These are phyloP conservation scores for Oscheius onirici DNA, from an alignment of 2,888 invertebrate genomes.

Conservation along the genomic window DNA sequence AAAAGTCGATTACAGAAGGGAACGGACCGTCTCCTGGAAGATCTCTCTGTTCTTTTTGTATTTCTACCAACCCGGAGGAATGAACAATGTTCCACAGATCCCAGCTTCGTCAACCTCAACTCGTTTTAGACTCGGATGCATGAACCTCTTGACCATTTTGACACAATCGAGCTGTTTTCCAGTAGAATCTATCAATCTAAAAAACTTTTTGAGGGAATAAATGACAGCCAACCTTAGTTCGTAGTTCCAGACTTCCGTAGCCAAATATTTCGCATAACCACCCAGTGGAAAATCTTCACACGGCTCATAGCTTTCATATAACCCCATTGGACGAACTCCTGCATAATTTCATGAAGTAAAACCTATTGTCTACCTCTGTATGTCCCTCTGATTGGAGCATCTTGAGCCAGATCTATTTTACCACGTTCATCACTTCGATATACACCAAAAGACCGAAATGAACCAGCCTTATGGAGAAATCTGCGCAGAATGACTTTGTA, in stretches of 20 bases:
- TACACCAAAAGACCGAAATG: neutral
- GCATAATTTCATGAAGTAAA: neutral
- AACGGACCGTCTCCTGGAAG: neutral
- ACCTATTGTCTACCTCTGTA: slow-evolving; percentile 5
- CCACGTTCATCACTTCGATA: slow-evolving; percentile 1
- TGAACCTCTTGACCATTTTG: slow-evolving; percentile 16
- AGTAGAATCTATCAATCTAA: neutral
- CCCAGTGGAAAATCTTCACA: slow-evolving; percentile 9
- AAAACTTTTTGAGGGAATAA: neutral
- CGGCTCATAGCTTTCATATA: slow-evolving; percentile 15
- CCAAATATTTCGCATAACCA: slow-evolving; percentile 11
- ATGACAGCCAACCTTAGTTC: neutral
- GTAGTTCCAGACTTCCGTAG: slow-evolving; percentile 16
- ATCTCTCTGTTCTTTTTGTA: no score
- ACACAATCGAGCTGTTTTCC: slow-evolving; percentile 10
- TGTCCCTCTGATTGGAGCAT: slow-evolving; percentile 14
- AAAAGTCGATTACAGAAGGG: neutral
- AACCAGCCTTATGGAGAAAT: slow-evolving; percentile 9
- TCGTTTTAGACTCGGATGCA: neutral
- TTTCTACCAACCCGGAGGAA: neutral
- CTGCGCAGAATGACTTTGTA: neutral
- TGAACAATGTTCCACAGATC: slow-evolving; percentile 12
- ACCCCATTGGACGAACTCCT: slow-evolving; percentile 8
- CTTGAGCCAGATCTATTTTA: neutral
- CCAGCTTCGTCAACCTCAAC: neutral